phyloP scores from a whole-genome alignment of 2,797 vertebrate species.

The Molothrus aeneus region DNA sequence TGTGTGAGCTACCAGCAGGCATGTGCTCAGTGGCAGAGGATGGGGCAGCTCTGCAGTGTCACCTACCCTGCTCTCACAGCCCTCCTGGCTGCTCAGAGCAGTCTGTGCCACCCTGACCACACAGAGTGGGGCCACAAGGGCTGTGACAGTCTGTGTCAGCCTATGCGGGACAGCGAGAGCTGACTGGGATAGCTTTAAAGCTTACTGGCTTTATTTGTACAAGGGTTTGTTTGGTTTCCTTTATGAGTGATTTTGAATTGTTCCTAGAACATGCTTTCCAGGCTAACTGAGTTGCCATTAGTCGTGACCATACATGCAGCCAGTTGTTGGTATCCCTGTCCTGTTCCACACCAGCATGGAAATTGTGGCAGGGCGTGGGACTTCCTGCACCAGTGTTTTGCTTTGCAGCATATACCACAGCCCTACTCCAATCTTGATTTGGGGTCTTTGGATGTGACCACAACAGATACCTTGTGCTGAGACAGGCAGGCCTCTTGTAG shows the following conservation, averaged over 20 bases:
- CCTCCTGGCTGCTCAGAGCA: fast-evolving
- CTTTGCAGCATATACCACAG: background rate
- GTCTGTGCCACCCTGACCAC: background rate
- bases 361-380: background rate
- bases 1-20: background rate
- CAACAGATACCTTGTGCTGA: background rate
- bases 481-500: background rate
- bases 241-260: background rate
- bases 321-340: background rate
- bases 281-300: background rate
- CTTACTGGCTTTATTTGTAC: background rate
- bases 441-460: background rate
- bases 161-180: fast-evolving
- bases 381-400: background rate
- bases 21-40: background rate
- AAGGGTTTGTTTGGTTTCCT: background rate
- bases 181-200: background rate
- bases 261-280: background rate
- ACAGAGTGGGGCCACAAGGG: background rate
- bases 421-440: background rate
- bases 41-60: background rate
- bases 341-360: background rate
- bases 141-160: background rate
- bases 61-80: background rate
- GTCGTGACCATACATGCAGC: background rate